phyloP scores from a whole-genome alignment of 2,888 invertebrate genomes.

The Volucella zonaria region DNA sequence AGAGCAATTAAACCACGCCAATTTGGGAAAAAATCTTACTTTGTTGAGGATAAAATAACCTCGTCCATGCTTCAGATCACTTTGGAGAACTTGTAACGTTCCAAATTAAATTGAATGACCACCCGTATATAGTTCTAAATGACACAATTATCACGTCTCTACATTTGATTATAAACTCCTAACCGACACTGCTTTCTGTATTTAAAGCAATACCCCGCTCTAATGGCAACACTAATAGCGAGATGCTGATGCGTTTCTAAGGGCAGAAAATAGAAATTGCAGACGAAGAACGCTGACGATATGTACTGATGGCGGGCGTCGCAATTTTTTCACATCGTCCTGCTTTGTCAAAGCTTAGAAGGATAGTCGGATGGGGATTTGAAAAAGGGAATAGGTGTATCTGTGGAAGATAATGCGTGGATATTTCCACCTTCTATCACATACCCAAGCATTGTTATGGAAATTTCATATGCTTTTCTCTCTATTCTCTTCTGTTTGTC shows the following conservation, averaged over 20 bases:
- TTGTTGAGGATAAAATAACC: too few species aligned
- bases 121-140: too few species aligned
- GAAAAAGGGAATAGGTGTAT: not conserved
- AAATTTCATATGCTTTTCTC: constrained; percentile 67
- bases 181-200: too few species aligned
- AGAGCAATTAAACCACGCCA: too few species aligned
- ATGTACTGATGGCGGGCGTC: constrained; percentile 18
- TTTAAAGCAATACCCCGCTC: too few species aligned
- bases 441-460: constrained; percentile 61
- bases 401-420: constrained; percentile 10
- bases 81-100: too few species aligned
- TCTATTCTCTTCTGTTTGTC: constrained; percentile 34
- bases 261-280: constrained; percentile 4
- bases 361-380: not conserved
- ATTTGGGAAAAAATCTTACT: too few species aligned
- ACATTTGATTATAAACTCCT: too few species aligned
- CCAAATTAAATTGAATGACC: too few species aligned
- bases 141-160: too few species aligned
- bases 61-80: too few species aligned
- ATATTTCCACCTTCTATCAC: constrained; percentile 14
- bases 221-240: too few species aligned
- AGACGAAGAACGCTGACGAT: constrained; percentile 30
- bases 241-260: constrained; percentile 15
- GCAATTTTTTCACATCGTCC: constrained; percentile 6
- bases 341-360: constrained; percentile 15